phyloP scores from a whole-genome alignment of 2,888 invertebrate genomes.

The Cosmorhoe ocellata region DNA sequence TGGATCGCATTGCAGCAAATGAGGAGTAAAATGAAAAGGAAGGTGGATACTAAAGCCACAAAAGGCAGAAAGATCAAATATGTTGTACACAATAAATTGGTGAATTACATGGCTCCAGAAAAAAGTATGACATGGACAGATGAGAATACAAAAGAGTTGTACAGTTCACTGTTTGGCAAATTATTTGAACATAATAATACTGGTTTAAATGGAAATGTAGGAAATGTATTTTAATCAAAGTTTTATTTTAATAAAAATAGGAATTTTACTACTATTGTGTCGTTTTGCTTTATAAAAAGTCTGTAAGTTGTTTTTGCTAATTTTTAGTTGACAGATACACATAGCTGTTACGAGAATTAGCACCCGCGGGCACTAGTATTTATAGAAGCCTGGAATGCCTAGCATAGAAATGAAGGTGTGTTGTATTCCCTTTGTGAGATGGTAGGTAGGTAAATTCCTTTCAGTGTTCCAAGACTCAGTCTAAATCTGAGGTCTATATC shows the following conservation, averaged over 20 bases:
- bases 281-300: no score
- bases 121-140: conserved; percentile 86
- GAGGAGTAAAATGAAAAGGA: conserved; percentile 94
- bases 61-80: conserved; percentile 96
- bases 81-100: conserved; percentile 91
- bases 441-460: no score
- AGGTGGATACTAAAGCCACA: conserved; percentile 95
- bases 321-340: no score
- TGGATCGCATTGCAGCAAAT: conserved; percentile 96
- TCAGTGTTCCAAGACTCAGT: no score
- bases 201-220: conserved; percentile 60
- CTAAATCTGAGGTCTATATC: no score
- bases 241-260: neutral
- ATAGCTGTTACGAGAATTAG: no score
- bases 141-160: conserved; percentile 90
- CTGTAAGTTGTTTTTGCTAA: no score
- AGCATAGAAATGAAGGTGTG: no score
- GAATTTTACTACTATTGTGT: no score
- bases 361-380: no score
- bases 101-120: conserved; percentile 95
- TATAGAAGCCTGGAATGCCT: no score
- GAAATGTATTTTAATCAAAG: conserved; percentile 61
- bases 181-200: conserved; percentile 74
- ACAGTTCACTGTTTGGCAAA: conserved; percentile 91
- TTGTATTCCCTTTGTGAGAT: no score